Evolutionary conservation across 2,888 invertebrate species (phyloP).

Genomic region (Helicoverpa assulta): DNA sequence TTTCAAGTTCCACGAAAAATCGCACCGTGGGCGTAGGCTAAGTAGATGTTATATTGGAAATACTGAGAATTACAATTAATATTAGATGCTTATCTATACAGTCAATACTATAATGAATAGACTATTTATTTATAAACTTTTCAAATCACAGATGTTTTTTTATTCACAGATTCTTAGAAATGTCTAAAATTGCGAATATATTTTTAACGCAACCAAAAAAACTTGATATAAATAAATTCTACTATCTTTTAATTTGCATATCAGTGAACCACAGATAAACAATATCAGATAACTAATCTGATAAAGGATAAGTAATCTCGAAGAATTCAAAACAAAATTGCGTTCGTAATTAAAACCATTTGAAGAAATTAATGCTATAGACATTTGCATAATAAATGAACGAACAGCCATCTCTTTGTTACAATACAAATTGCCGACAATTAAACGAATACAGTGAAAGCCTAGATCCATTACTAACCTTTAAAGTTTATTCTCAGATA

Average conservation of each 20-base stretch:
- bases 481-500: slow-evolving; percentile 25
- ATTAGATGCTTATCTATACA: neutral
- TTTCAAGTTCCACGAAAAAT: neutral
- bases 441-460: slow-evolving; percentile 32
- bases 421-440: slow-evolving; percentile 38
- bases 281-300: slow-evolving; percentile 14
- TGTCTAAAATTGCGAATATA: neutral
- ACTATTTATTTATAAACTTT: neutral
- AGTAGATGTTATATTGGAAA: neutral
- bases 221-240: too few species aligned
- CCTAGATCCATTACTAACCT: slow-evolving; percentile 40
- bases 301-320: slow-evolving; percentile 3
- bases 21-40: neutral
- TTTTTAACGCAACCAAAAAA: neutral
- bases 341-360: slow-evolving; percentile 28
- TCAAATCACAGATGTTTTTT: neutral
- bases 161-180: neutral
- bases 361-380: slow-evolving; percentile 24
- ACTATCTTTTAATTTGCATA: slow-evolving; percentile 11
- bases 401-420: slow-evolving; percentile 39
- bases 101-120: neutral
- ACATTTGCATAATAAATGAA: slow-evolving; percentile 32
- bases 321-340: slow-evolving; percentile 5
- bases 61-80: neutral
- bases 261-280: slow-evolving; percentile 9